Base-by-base conservation (phyloP, 2,888 invertebrate genomes). In the Julus scandinavius region DNA sequence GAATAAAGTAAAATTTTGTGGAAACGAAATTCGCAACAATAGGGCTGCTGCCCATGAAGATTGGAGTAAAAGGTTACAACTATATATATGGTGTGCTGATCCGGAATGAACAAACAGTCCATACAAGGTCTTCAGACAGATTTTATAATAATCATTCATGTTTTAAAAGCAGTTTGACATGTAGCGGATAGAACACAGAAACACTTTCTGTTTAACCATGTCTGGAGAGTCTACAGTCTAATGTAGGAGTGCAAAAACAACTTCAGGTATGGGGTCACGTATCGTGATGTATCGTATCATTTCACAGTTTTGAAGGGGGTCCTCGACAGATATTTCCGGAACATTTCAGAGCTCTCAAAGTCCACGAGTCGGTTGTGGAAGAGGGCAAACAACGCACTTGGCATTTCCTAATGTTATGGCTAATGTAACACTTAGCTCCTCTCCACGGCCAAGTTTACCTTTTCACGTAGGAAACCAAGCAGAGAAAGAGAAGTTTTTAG, bases 401-500 rank as follows among this genome's bases (percentile, higher is more conserved):
- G 1, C 29, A 38, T 9, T 29, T 80, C 80, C 80, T 80, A 80
- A 80, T 38, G 13, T 38, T 80, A 38, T 13, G 80, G 38, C 80
- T 29, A 80, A 80, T 13, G 38, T 38, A 80, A 80, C 80, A 38
- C 38, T 80, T 3, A 80, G 38, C 38, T 13, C 80, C 80, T 80
- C 80, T 80, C 38, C 20, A 80, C 80, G 11, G 7, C 13, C 80
- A 80, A 38, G 80, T 80, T 80, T 38, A 38, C 38, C 38, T 38
- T 80, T 80, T 80, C 54, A 29, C 80, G 29, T 13, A 38, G 80
- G 38, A 80, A 80, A 13, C 80, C 80, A 80, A 38, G 80, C 80
- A 80, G 80, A 80, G 38, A 80, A 9, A 80, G 80, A 29, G 80
- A 80, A 80, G 38, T 80, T 72, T 38, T 11, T 11, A 80, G 80